These are phyloP conservation scores for Dermatophagoides farinae DNA, from an alignment of 1,140 invertebrate species.

Conservation along the genomic window DNA sequence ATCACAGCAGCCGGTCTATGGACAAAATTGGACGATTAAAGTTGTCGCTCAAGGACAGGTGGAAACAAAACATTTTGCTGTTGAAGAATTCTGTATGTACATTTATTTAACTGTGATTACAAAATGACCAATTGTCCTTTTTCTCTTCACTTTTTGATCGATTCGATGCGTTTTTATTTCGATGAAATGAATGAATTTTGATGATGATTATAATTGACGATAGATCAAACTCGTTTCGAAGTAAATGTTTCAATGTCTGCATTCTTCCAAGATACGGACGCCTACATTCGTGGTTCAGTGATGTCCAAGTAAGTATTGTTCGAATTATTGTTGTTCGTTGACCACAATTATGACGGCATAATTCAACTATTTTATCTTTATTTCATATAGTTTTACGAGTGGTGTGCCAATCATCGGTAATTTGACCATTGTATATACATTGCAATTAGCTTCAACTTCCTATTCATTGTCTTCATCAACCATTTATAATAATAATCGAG, in stretches of 20 bases:
- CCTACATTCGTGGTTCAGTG: slow-evolving; percentile 55
- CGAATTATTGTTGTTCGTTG: background rate
- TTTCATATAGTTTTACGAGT: slow-evolving; percentile 26
- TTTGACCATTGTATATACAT: slow-evolving; percentile 42
- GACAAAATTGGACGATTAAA: slow-evolving; percentile 62
- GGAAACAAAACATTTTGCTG: slow-evolving; percentile 59
- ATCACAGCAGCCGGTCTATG: slow-evolving; percentile 73
- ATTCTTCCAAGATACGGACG: slow-evolving; percentile 57
- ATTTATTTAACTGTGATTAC: slow-evolving; percentile 1
- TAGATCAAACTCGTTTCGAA: slow-evolving; percentile 33
- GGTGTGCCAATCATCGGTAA: slow-evolving; percentile 41
- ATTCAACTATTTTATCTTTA: background rate
- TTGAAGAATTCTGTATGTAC: slow-evolving; percentile 85
- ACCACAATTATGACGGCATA: background rate
- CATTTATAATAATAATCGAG: background rate
- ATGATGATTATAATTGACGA: slow-evolving; percentile 14
- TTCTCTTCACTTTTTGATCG: background rate
- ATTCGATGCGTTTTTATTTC: background rate
- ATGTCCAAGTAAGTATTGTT: slow-evolving; percentile 63
- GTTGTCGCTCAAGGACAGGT: slow-evolving; percentile 67
- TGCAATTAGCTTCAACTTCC: background rate
- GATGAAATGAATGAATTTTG: no score
- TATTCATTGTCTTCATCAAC: background rate
- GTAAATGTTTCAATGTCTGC: slow-evolving; percentile 89
- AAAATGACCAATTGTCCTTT: background rate